phyloP scores from a whole-genome alignment of 2,113 vertebrate genomes.

The Catharus minimus region DNA sequence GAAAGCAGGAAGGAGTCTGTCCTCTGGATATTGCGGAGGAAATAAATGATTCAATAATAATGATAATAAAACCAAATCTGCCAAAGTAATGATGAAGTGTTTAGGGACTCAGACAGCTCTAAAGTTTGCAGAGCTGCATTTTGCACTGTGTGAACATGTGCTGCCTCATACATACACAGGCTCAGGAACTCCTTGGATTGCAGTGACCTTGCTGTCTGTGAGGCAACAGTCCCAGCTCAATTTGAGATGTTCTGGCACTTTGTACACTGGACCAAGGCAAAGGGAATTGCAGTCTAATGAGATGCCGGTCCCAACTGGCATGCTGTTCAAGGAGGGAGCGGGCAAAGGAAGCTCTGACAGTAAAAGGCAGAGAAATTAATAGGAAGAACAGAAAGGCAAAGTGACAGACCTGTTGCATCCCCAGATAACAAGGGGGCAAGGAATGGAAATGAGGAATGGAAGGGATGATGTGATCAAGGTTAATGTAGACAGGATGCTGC shows the following conservation, averaged over 20 bases:
- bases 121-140: background rate
- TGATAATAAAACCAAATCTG: background rate
- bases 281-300: constrained; percentile 24
- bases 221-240: constrained; percentile 15
- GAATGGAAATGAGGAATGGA: constrained; percentile 32
- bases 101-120: background rate
- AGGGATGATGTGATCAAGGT: background rate
- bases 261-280: background rate
- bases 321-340: constrained; percentile 4
- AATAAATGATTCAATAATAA: background rate
- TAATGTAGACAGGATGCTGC: background rate
- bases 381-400: constrained; percentile 7
- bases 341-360: constrained; percentile 32
- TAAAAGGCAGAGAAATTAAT: constrained; percentile 31
- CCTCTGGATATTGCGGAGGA: background rate
- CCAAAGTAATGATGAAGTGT: background rate
- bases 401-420: background rate
- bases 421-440: background rate
- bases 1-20: background rate
- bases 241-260: constrained; percentile 29
- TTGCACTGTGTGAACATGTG: background rate
- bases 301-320: background rate
- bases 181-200: background rate
- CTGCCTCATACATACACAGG: accelerated
- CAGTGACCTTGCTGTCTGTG: background rate